Conservation (phyloP, 2,113 vertebrate genomes). For the Pitta sordida region DNA sequence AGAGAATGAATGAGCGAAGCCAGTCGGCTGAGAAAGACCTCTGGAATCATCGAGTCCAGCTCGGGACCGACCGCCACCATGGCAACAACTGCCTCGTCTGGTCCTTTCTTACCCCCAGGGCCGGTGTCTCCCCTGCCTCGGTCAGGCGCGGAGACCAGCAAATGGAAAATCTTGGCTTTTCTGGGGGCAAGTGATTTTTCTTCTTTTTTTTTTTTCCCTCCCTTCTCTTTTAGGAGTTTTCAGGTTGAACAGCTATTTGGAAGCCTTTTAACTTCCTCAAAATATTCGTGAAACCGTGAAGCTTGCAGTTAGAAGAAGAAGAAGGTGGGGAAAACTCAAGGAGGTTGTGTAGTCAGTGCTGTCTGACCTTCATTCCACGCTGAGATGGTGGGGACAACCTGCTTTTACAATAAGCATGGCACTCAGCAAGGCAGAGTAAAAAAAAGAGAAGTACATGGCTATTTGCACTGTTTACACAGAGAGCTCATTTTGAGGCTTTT, state of each 20-base stretch:
- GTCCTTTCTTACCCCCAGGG: neutral
- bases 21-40: neutral
- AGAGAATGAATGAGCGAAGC: neutral
- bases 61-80: neutral
- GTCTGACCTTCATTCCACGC: neutral
- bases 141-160: fast-evolving
- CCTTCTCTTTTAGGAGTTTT: neutral
- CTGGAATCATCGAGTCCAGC: no score
- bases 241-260: neutral
- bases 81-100: neutral
- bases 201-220: no score
- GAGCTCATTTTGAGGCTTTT: neutral
- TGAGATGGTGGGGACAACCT: neutral
- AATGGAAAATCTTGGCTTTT: neutral
- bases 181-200: neutral
- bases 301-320: fast-evolving
- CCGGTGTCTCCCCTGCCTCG: neutral
- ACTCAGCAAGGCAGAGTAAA: neutral
- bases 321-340: neutral
- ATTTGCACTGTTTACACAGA: fast-evolving
- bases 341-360: neutral
- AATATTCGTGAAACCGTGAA: neutral
- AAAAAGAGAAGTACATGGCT: neutral
- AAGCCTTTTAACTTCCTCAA: neutral
- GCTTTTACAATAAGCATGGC: neutral